Base-by-base conservation (phyloP, 2,888 invertebrate species). In the Lepidocyrtoides sp. region DNA sequence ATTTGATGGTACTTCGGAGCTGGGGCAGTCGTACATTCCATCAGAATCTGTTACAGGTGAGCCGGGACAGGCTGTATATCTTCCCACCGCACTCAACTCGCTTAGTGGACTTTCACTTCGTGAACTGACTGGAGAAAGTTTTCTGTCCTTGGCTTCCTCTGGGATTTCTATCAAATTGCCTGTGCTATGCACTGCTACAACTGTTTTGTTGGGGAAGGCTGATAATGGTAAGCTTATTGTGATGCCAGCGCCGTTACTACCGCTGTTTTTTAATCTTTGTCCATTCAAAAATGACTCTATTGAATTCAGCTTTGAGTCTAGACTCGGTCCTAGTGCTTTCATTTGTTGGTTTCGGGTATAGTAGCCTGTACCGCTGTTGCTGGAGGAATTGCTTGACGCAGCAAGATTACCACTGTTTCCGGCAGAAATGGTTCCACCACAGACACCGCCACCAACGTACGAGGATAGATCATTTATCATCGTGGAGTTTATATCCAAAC, bases 31-130 rank as follows among this genome's bases (percentile, higher is more conserved):
- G 95, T 97, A 97, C 26, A 97, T 95, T 2, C 97, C 97, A 95
- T 97, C 97, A 0, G 97, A 97, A 95, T 97, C 97, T 14, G 97
- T 97, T 94, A 97, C 97, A 17, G 97, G 97, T 97, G 95, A 97
- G 23, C 84, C 91, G 0, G 92, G 57, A 17, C 92, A 91, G 8
- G 91, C 92, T 29, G 51, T 41, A 51, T 86, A 88, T 63, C 92
- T 89, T 26, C 91, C 93, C 36, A 88, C 96, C 17, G 95, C 95
- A 75, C 93, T 92, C 91, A 93, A 97, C 97, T 97, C 97, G 95
- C 97, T 97, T 75, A 97, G 95, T 10, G 97, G 97, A 95, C 97
- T 97, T 95, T 97, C 97, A 94, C 97, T 97, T 93, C 97, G 96
- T 17, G 97, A 97, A 95, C 97, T 97, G 87, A 97, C 97, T 4